These are phyloP conservation scores for Cichlasoma orientale DNA, from an alignment of 2,797 vertebrate genomes.

Conservation along the genomic window DNA sequence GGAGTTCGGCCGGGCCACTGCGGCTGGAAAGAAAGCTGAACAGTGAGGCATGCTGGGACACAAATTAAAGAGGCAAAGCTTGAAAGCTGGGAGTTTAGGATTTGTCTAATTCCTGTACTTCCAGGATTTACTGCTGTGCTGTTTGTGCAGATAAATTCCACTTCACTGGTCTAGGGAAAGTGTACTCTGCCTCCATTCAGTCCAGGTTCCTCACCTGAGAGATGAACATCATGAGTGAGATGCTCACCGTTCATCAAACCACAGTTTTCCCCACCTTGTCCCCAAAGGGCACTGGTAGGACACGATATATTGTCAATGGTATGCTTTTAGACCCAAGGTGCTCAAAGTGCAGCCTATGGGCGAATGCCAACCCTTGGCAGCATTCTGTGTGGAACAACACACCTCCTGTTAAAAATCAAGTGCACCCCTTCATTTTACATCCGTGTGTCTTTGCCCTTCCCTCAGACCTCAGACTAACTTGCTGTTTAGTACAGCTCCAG, in stretches of 20 bases:
- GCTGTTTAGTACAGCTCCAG: neutral
- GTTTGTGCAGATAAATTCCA: slow-evolving; percentile 7
- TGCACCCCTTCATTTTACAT: neutral
- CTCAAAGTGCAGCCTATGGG: neutral
- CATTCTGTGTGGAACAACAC: neutral
- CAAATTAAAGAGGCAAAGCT: slow-evolving; percentile 24
- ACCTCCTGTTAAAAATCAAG: neutral
- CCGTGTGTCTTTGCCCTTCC: neutral
- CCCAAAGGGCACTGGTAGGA: neutral
- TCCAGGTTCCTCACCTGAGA: slow-evolving; percentile 11
- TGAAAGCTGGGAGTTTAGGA: slow-evolving; percentile 20
- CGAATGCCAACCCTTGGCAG: neutral
- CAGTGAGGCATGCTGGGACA: slow-evolving; percentile 15
- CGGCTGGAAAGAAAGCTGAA: slow-evolving; percentile 9
- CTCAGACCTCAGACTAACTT: neutral
- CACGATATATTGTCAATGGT: neutral
- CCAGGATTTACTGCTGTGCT: slow-evolving; percentile 6
- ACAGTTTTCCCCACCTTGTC: neutral
- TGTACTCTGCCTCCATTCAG: slow-evolving; percentile 12
- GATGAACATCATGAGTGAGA: slow-evolving; percentile 10
- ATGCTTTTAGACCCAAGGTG: neutral
- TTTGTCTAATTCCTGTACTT: slow-evolving; percentile 7
- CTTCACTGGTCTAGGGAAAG: slow-evolving; percentile 4
- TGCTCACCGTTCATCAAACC: slow-evolving; percentile 8
- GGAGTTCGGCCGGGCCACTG: slow-evolving; percentile 19